phyloP scores from a whole-genome alignment of 1,140 invertebrate species.

The Copidosoma floridanum region DNA sequence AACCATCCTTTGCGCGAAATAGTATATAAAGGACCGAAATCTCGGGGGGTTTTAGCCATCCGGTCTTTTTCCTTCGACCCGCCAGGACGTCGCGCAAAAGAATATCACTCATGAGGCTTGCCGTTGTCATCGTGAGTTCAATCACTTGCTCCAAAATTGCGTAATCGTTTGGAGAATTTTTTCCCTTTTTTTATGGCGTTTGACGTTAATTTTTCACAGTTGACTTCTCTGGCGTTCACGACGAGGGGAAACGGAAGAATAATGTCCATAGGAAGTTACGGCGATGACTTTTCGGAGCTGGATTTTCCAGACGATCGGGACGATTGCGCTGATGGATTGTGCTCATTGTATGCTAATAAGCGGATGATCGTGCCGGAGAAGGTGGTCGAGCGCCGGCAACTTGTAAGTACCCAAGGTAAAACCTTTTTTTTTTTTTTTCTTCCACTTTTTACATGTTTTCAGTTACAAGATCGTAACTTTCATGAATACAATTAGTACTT shows the following conservation, averaged over 20 bases:
- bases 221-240: conserved; percentile 4
- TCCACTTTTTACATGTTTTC: too few relatives aligned
- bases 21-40: conserved; percentile 27
- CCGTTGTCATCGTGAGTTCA: conserved; percentile 29
- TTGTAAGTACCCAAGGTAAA: conserved; percentile 22
- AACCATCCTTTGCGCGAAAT: conserved; percentile 10
- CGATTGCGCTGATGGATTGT: conserved; percentile 17
- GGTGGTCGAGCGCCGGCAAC: conserved; percentile 11
- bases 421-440: too few relatives aligned
- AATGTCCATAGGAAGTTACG: conserved; percentile 9
- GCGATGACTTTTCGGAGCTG: conserved; percentile 12
- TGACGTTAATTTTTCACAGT: too few relatives aligned
- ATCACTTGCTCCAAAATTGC: too few relatives aligned
- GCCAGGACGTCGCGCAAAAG: too few relatives aligned
- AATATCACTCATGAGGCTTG: conserved; percentile 29
- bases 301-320: conserved; percentile 18
- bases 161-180: too few relatives aligned
- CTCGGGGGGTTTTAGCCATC: too few relatives aligned
- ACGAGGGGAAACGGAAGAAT: conserved; percentile 1
- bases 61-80: too few relatives aligned
- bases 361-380: conserved; percentile 21
- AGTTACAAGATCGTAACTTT: too few relatives aligned
- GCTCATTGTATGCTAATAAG: conserved; percentile 20
- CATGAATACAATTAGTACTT: too few relatives aligned
- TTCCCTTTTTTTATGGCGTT: neutral